Evolutionary conservation across 2,888 invertebrate genomes (phyloP).

Genomic region (Parascotia fuliginaria): DNA sequence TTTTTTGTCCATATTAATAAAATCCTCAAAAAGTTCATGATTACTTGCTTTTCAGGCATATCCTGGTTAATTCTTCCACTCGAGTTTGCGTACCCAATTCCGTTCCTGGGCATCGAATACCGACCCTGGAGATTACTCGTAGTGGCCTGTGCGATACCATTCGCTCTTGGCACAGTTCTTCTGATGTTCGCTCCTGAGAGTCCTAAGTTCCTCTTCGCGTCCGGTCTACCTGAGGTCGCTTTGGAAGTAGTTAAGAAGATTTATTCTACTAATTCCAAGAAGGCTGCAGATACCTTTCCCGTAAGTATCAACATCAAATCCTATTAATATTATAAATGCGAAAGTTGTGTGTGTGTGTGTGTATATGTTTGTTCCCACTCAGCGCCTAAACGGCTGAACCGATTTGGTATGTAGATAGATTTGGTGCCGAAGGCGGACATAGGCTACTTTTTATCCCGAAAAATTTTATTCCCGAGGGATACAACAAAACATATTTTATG

Average conservation of each 20-base stretch:
- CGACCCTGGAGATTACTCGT: conserved; percentile 92
- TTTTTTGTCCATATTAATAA: too few species aligned
- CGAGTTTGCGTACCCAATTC: conserved; percentile 73
- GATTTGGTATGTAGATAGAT: too few species aligned
- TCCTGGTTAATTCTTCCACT: conserved; percentile 89
- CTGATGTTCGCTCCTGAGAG: conserved; percentile 90
- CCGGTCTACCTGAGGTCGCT: conserved; percentile 86
- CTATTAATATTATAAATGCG: not conserved
- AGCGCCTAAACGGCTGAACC: too few species aligned
- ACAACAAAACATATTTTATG: too few species aligned
- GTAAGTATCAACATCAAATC: conserved; percentile 60
- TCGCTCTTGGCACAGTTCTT: conserved; percentile 85
- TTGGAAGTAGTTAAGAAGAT: conserved; percentile 75
- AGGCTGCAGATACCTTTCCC: conserved; percentile 61
- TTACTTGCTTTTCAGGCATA: conserved; percentile 77
- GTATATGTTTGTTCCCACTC: too few species aligned
- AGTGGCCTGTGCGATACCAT: conserved; percentile 88
- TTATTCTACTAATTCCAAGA: conserved; percentile 65
- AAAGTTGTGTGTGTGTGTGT: not conserved
- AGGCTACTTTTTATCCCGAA: too few species aligned
- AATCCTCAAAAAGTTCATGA: too few species aligned
- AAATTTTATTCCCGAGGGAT: too few species aligned
- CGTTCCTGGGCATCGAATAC: conserved; percentile 82
- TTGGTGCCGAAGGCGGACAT: too few species aligned
- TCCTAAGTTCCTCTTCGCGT: conserved; percentile 90